Evolutionary conservation across 37 sponge, comb jelly and placozoan genomes (phyloP).

Genomic region (Chondrosia reniformis): DNA sequence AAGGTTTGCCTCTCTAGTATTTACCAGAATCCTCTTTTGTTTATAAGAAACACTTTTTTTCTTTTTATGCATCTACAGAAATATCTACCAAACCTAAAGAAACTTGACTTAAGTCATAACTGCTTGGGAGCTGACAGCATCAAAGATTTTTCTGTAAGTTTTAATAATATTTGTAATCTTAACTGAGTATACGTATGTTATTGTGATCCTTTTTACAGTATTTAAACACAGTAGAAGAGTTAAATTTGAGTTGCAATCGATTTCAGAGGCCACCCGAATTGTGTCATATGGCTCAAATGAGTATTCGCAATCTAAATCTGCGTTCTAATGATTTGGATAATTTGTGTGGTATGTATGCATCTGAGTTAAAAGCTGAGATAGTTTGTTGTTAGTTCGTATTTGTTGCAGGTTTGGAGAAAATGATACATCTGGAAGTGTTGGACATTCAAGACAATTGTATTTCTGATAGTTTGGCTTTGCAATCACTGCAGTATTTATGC

Average conservation of each 20-base stretch:
- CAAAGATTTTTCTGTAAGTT: conserved; percentile 1
- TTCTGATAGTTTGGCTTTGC: background rate
- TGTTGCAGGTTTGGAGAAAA: conserved; percentile 40
- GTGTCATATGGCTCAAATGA: no score
- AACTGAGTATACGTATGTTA: no score
- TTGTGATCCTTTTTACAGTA: no score
- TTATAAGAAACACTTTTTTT: background rate
- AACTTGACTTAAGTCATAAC: conserved; percentile 63
- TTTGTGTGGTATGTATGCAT: no score
- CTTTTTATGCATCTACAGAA: conserved; percentile 22
- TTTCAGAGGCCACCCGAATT: no score
- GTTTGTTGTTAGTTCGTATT: no score
- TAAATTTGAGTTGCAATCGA: no score
- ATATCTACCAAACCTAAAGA: conserved; percentile 53
- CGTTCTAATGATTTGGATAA: no score
- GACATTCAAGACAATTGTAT: conserved; percentile 56
- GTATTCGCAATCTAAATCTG: no score
- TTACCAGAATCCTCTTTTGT: background rate
- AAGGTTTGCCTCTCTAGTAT: background rate
- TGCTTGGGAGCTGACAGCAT: background rate
- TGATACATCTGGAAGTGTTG: conserved; percentile 46
- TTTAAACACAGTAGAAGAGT: no score
- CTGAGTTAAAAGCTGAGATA: no score
- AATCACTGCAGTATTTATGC: background rate
- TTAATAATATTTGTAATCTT: no score